Conservation (phyloP, 1,140 invertebrate genomes). For the Episyrphus balteatus region DNA sequence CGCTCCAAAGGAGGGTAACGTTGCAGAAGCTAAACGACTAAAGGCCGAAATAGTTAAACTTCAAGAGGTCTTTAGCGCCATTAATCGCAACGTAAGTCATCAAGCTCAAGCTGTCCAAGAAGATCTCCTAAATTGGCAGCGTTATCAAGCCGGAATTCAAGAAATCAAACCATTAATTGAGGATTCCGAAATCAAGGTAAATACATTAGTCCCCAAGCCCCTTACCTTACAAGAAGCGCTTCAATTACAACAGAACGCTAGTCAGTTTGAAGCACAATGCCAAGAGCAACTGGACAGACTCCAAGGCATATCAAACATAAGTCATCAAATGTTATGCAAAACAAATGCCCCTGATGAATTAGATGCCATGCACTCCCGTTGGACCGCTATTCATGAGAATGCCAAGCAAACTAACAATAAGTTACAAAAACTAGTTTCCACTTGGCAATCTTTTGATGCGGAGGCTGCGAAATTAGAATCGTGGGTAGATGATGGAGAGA, state of each 20-base stretch:
- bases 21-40: constrained; percentile 53
- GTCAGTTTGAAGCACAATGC: constrained; percentile 61
- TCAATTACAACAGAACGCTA: constrained; percentile 56
- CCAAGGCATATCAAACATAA: constrained; percentile 58
- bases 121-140: constrained; percentile 73
- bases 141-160: constrained; percentile 65
- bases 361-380: constrained; percentile 67
- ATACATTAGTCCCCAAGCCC: constrained; percentile 61
- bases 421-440: constrained; percentile 63
- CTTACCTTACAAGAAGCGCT: constrained; percentile 66
- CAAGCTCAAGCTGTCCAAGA: constrained; percentile 59
- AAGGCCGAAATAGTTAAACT: constrained; percentile 55
- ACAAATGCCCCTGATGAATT: constrained; percentile 67
- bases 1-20: constrained; percentile 48
- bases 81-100: constrained; percentile 58
- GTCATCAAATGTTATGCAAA: constrained; percentile 59
- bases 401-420: constrained; percentile 61
- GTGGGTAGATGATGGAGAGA: constrained; percentile 60
- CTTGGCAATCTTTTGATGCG: constrained; percentile 69
- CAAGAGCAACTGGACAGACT: constrained; percentile 61
- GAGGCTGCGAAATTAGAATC: constrained; percentile 58
- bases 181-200: constrained; percentile 63
- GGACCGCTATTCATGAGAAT: constrained; percentile 62
- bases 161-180: constrained; percentile 82
- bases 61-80: constrained; percentile 52